These are phyloP conservation scores for Nicator chloris DNA, from an alignment of 2,113 vertebrate species.

Conservation along the genomic window DNA sequence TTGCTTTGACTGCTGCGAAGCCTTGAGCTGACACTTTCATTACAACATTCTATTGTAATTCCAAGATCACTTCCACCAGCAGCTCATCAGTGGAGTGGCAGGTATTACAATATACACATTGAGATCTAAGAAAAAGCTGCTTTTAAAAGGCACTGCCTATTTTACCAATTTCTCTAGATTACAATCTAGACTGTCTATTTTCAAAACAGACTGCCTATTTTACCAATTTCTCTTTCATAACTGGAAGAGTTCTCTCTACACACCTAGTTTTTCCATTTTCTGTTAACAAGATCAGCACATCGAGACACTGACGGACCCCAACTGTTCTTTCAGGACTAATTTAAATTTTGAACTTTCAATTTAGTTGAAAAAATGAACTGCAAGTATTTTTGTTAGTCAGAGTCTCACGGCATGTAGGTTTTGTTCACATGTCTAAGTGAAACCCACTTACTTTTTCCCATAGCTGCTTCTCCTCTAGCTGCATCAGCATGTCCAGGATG, in stretches of 20 bases:
- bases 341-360: neutral
- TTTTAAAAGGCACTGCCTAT: neutral
- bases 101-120: neutral
- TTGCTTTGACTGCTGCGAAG: neutral
- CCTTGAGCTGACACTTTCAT: neutral
- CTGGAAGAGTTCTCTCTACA: neutral
- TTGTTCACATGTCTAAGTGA: neutral
- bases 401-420: neutral
- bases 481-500: conserved; percentile 97
- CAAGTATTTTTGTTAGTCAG: neutral
- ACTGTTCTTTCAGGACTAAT: neutral
- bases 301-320: neutral
- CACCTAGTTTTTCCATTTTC: neutral
- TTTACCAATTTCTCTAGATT: neutral
- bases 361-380: neutral
- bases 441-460: conserved; percentile 89
- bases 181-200: neutral
- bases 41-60: neutral
- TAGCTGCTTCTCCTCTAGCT: conserved; percentile 90
- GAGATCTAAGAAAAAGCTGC: neutral
- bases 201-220: neutral
- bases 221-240: neutral
- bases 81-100: neutral
- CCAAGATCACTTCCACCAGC: neutral
- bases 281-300: neutral